Conservation (phyloP, 1,140 invertebrate species). For the Cyphomyrmex costatus region DNA sequence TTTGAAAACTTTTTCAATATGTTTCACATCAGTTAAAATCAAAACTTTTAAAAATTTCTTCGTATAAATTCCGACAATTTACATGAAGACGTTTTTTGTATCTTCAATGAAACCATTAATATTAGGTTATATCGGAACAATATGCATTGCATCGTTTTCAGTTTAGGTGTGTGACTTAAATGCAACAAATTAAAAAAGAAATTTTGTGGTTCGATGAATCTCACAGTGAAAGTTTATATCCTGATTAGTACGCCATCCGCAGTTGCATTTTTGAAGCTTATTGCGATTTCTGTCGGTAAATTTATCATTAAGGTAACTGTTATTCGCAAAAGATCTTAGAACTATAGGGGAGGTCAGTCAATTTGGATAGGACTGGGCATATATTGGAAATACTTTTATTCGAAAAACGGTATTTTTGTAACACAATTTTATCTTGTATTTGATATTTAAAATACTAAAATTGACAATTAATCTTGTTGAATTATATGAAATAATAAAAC, state of each 20-base stretch:
- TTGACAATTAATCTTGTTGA: too few relatives aligned
- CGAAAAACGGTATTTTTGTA: too few relatives aligned
- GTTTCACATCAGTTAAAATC: neutral
- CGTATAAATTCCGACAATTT: neutral
- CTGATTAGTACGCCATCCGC: slow-evolving; percentile 66
- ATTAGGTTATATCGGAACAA: neutral
- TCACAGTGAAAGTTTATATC: slow-evolving; percentile 38
- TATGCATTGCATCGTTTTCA: neutral
- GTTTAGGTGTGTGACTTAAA: neutral
- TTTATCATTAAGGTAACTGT: neutral
- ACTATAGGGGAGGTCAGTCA: too few relatives aligned
- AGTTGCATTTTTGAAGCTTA: slow-evolving; percentile 59
- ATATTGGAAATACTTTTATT: too few relatives aligned
- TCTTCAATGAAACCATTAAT: neutral
- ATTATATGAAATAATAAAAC: too few relatives aligned
- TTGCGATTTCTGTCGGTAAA: slow-evolving; percentile 69
- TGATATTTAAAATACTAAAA: too few relatives aligned
- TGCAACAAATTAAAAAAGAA: neutral
- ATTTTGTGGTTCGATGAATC: slow-evolving; percentile 22
- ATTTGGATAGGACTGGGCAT: too few relatives aligned
- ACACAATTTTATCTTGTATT: too few relatives aligned
- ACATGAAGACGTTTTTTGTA: neutral
- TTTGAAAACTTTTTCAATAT: neutral
- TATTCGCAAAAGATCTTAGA: neutral
- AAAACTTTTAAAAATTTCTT: neutral